Conservation (phyloP, 2,797 vertebrate genomes). For the Clarias fuscus region DNA sequence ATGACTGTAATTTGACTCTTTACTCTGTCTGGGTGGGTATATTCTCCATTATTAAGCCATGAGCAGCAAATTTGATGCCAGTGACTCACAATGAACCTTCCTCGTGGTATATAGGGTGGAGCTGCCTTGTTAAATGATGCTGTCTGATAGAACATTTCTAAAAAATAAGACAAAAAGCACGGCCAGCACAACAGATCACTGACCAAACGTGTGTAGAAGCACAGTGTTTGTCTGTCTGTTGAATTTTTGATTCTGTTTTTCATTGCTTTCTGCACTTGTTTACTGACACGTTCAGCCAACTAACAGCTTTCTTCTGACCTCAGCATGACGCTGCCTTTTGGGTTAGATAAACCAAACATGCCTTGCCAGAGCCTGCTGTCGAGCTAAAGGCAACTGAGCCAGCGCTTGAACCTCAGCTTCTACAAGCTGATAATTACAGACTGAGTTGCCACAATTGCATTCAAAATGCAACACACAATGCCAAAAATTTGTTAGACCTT, state of each 20-base stretch:
- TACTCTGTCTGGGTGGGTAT: neutral
- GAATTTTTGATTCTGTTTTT: conserved; percentile 8
- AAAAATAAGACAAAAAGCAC: neutral
- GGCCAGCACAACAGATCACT: neutral
- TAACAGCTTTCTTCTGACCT: conserved; percentile 53
- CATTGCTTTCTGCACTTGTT: conserved; percentile 24
- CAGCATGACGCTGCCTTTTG: conserved; percentile 49
- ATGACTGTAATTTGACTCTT: conserved; percentile 14
- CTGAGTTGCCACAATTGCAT: neutral
- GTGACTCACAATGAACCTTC: conserved; percentile 19
- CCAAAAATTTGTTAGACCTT: conserved; percentile 34
- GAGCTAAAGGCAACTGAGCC: conserved; percentile 7
- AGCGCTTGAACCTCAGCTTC: neutral
- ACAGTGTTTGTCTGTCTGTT: conserved; percentile 4
- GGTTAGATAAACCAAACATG: conserved; percentile 43
- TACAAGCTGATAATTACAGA: conserved; percentile 36
- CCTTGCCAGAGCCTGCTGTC: conserved; percentile 45
- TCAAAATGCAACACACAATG: conserved; percentile 1
- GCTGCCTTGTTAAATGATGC: conserved; percentile 11
- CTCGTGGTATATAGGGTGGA: neutral
- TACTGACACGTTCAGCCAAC: conserved; percentile 49
- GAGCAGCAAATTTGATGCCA: conserved; percentile 13
- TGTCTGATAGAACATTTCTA: neutral
- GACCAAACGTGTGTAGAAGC: conserved; percentile 1
- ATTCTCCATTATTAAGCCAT: conserved; percentile 9